Conservation (phyloP, 1,140 invertebrate species). For the Aphelenchoides fujianensis region DNA sequence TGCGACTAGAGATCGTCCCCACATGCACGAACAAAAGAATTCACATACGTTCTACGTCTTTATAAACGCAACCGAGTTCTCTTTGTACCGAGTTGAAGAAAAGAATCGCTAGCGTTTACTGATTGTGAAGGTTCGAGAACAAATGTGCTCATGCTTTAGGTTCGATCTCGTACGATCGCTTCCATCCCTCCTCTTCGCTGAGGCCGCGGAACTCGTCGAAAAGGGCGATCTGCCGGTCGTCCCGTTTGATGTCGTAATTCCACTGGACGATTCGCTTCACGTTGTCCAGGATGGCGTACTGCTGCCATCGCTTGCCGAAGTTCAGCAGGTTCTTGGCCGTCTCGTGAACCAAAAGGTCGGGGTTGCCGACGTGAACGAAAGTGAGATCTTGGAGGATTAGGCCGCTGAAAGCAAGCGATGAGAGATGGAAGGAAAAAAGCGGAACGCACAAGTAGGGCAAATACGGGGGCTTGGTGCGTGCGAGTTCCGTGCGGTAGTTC, state of each 20-base stretch:
- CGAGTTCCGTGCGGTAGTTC: constrained; percentile 85
- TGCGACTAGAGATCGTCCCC: no score
- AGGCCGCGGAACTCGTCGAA: constrained; percentile 34
- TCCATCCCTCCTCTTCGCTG: constrained; percentile 33
- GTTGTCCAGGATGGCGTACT: constrained; percentile 41
- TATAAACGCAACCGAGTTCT: no score
- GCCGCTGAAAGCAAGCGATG: constrained; percentile 77
- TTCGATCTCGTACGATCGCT: constrained; percentile 38
- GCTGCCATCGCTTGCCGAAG: constrained; percentile 40
- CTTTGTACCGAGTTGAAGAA: no score
- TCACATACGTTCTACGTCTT: no score
- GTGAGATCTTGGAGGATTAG: constrained; percentile 96
- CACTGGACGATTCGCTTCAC: constrained; percentile 28
- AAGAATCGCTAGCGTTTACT: neutral
- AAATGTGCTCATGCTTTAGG: constrained; percentile 10
- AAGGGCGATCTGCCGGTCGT: constrained; percentile 34
- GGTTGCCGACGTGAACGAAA: constrained; percentile 90
- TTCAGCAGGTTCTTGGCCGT: constrained; percentile 32
- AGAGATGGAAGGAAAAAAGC: neutral
- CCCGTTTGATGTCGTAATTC: constrained; percentile 35
- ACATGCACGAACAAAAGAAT: no score
- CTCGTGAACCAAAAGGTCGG: constrained; percentile 25
- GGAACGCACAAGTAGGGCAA: constrained; percentile 83
- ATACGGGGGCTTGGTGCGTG: constrained; percentile 89
- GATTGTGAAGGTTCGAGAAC: neutral